Evolutionary conservation across 2,888 invertebrate genomes (phyloP), one percentile per base, ranked within the genome.

Genomic region (Agonum fuliginosum): DNA sequence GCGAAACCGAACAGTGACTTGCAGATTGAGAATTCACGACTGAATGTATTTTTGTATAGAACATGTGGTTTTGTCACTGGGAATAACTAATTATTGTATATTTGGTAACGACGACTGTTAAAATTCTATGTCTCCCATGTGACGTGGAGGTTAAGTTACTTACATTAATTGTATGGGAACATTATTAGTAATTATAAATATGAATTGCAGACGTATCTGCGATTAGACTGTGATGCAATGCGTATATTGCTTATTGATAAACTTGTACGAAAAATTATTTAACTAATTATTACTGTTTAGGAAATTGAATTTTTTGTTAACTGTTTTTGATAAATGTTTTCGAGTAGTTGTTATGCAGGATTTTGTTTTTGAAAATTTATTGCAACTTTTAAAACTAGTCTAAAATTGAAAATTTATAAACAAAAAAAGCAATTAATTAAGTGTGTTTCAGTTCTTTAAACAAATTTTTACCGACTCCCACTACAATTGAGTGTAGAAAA

Each of bases 121-220:
- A 54, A 37, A 54, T 27, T 62, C 30, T 41, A 20, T 54, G 67
- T 67, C 24, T 67, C 67, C 67, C 67, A 67, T 41, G 67, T 67
- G 67, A 67, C 46, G 27, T 4, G 17, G 27, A 24, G 10, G 43
- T 46, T 46, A 70, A 70, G 46, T 70, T 77, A 77, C 76, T 77
- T 77, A 75, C 67, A 77, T 77, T 75, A 67, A 75, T 75, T 77
- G 69, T 77, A 77, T 77, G 77, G 77, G 77, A 77, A 77, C 77
- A 77, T 77, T 67, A 67, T 67, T 75, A 77, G 58, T 77, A 58
- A 77, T 69, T 77, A 77, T 77, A 70, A 69, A 77, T 74, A 74
- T 76, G 81, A 84, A 85, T 86, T 86, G 84, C 86, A 86, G 86
- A 86, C 85, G 81, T 83, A 83, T 84, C 86, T 86, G 86, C 86